Percentiles rank a stretch among this genome's conserved stretches.
Evolutionary conservation across 1,140 invertebrate genomes (phyloP).

Genomic region (Radopholus similis): DNA sequence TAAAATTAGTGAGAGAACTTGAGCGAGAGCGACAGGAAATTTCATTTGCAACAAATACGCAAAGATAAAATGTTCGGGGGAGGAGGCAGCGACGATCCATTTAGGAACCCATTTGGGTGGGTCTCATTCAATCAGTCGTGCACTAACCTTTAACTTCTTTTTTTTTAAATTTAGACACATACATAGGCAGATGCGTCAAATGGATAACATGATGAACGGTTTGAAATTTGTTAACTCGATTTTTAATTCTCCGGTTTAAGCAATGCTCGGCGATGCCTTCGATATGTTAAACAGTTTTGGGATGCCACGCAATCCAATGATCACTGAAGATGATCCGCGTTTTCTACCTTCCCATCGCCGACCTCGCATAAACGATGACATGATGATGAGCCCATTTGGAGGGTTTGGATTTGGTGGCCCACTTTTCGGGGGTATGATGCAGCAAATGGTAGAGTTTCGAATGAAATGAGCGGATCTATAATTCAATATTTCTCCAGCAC

Average conservation of each 20-base stretch:
- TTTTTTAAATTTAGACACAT: conserved; percentile 46
- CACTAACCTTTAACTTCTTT: conserved; percentile 7
- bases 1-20: too few relatives aligned
- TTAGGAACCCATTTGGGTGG: conserved; percentile 36
- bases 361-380: conserved; percentile 6
- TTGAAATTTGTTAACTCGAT: background rate
- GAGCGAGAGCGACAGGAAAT: too few relatives aligned
- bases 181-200: conserved; percentile 45
- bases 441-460: conserved; percentile 35
- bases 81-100: conserved; percentile 35
- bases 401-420: conserved; percentile 42
- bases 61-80: conserved; percentile 15
- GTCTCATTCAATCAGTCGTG: background rate
- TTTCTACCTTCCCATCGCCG: background rate
- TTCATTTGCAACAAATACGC: too few relatives aligned
- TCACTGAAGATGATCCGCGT: conserved; percentile 7
- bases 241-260: background rate
- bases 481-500: conserved; percentile 19
- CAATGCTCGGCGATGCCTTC: conserved; percentile 48
- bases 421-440: conserved; percentile 40
- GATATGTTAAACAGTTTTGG: conserved; percentile 27
- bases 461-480: background rate
- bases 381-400: conserved; percentile 47
- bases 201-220: conserved; percentile 51
- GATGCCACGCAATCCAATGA: conserved; percentile 38